A percentile compares a stretch with the other conserved stretches of the same genome.
Conservation (phyloP, 2,113 vertebrate species). For the Probosciger aterrimus region DNA sequence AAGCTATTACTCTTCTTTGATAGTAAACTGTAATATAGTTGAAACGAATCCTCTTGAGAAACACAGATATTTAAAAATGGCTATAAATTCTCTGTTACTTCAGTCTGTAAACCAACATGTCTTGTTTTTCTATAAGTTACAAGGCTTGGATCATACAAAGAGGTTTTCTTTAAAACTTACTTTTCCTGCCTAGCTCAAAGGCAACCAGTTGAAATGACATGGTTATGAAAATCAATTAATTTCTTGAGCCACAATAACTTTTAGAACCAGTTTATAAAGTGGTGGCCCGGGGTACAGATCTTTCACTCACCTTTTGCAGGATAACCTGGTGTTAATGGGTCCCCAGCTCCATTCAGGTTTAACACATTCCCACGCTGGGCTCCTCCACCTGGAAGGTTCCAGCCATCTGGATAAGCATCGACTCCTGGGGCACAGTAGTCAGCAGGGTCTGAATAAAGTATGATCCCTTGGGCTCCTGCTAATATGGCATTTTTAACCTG, state of each 20-base stretch:
- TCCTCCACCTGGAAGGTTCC: slow-evolving; percentile 90
- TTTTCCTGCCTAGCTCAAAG: not conserved
- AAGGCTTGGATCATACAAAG: not conserved
- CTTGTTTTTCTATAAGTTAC: not conserved
- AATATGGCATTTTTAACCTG: slow-evolving; percentile 93
- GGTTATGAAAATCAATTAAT: not conserved
- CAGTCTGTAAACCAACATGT: not conserved
- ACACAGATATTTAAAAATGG: not conserved
- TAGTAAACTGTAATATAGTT: not conserved
- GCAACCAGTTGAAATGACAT: not conserved
- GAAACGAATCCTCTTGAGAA: not conserved
- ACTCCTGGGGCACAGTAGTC: slow-evolving; percentile 88
- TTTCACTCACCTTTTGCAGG: slow-evolving; percentile 88
- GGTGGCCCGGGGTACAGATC: not conserved
- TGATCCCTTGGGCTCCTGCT: slow-evolving; percentile 86
- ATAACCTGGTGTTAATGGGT: slow-evolving; percentile 94
- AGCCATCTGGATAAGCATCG: slow-evolving; percentile 85
- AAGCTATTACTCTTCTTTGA: not conserved
- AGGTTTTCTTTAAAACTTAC: not conserved
- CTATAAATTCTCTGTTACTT: not conserved
- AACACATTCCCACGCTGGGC: slow-evolving; percentile 93
- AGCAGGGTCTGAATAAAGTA: slow-evolving; percentile 93
- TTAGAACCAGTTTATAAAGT: not conserved
- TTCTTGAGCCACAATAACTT: not conserved
- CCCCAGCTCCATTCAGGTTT: slow-evolving; percentile 91